Conservation (phyloP, 1,140 invertebrate genomes). For the Psilanteris sp. region DNA sequence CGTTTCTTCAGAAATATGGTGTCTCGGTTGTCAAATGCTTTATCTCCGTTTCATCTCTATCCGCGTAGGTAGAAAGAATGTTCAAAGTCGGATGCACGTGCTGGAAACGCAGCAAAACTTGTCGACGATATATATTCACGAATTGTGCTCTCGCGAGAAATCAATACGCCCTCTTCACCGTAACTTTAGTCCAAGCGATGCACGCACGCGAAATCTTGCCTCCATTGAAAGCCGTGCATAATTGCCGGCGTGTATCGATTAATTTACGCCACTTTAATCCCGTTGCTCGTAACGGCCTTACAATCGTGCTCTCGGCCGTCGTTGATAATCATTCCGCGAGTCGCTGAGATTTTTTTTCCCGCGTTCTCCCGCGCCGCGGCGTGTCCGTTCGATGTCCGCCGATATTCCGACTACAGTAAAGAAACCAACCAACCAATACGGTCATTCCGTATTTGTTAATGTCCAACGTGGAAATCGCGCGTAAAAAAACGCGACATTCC, state of each 20-base stretch:
- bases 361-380: too few species aligned
- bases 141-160: constrained; percentile 49
- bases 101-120: constrained; percentile 38
- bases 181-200: constrained; percentile 46
- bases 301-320: constrained; percentile 13
- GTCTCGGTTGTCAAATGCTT: constrained; percentile 55
- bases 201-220: constrained; percentile 33
- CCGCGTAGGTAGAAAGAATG: constrained; percentile 47
- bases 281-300: constrained; percentile 26
- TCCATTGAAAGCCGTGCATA: constrained; percentile 33
- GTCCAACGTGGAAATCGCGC: too few species aligned
- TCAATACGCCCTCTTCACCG: constrained; percentile 51
- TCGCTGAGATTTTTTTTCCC: too few species aligned
- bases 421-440: too few species aligned
- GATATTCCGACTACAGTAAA: too few species aligned
- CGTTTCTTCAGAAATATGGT: constrained; percentile 41
- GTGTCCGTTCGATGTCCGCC: too few species aligned
- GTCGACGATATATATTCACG: constrained; percentile 50
- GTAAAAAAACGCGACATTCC: too few species aligned
- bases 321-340: too few species aligned
- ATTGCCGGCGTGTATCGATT: constrained; percentile 38
- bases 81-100: constrained; percentile 58
- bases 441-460: too few species aligned
- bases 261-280: constrained; percentile 17
- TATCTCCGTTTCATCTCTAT: constrained; percentile 60